Percentiles rank a stretch among this genome's conserved stretches.
phyloP scores from a whole-genome alignment of 1,140 invertebrate genomes.

The Cryptotermes secundus region DNA sequence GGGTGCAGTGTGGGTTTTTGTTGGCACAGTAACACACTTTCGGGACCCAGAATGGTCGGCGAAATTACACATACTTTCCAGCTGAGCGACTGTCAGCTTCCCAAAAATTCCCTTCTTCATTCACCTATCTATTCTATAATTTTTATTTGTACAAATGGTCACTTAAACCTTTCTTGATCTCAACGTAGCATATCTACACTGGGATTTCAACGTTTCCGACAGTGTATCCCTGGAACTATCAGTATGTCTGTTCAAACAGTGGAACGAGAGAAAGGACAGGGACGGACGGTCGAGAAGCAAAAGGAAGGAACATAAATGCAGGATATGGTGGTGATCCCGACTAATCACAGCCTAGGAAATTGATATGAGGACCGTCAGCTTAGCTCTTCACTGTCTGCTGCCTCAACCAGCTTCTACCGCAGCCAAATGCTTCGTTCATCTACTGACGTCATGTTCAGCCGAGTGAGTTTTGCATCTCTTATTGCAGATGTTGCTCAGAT shows the following conservation, averaged over 20 bases:
- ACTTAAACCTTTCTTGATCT: not conserved
- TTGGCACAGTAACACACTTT: no score
- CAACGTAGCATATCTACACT: not conserved
- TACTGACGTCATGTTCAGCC: not conserved
- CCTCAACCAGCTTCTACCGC: not conserved
- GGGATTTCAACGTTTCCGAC: not conserved
- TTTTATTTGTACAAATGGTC: not conserved
- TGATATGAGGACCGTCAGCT: not conserved
- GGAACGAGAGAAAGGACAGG: not conserved
- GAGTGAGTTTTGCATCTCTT: not conserved
- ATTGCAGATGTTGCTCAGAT: not conserved
- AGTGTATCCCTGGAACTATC: not conserved
- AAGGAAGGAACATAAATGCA: not conserved
- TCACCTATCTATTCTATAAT: no score
- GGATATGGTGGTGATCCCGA: not conserved
- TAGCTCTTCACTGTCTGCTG: not conserved
- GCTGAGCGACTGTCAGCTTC: no score
- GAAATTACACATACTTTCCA: no score
- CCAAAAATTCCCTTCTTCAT: no score
- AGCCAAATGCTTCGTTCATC: not conserved
- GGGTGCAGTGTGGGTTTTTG: no score
- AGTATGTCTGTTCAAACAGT: not conserved
- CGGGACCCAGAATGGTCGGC: no score
- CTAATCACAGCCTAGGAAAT: not conserved
- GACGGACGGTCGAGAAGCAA: not conserved